Conservation (phyloP, 2,797 vertebrate species). For the Microtus californicus region DNA sequence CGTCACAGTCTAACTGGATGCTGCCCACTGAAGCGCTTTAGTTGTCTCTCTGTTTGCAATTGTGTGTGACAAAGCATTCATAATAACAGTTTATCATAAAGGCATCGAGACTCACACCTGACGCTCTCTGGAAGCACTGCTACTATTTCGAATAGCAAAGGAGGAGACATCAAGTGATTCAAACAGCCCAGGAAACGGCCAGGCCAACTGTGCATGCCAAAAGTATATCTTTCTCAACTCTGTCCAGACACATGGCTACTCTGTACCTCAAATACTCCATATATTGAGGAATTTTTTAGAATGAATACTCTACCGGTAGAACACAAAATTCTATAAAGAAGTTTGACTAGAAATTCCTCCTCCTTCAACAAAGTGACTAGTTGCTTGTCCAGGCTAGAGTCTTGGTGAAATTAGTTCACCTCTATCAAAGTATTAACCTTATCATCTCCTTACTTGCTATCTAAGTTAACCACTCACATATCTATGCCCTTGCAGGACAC, state of each 20-base stretch:
- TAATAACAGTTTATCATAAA: background rate
- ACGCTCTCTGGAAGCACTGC: background rate
- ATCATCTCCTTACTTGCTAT: background rate
- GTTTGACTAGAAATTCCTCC: background rate
- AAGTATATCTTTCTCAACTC: background rate
- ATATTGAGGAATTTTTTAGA: background rate
- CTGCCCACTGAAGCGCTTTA: background rate
- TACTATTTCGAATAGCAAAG: background rate
- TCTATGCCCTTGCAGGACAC: background rate
- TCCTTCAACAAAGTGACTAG: background rate
- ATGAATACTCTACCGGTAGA: background rate
- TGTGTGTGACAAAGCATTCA: background rate
- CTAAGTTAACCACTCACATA: background rate
- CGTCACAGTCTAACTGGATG: background rate
- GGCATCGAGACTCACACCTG: background rate
- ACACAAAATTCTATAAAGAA: background rate
- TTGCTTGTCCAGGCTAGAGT: background rate
- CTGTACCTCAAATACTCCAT: background rate
- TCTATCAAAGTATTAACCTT: background rate
- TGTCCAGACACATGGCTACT: background rate
- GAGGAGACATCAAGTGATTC: background rate
- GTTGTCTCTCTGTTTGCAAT: background rate
- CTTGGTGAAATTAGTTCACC: background rate
- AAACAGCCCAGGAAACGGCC: background rate
- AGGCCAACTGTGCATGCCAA: background rate